Evolutionary conservation across 2,888 invertebrate species (phyloP).

Genomic region (Ormyrus pomaceus): DNA sequence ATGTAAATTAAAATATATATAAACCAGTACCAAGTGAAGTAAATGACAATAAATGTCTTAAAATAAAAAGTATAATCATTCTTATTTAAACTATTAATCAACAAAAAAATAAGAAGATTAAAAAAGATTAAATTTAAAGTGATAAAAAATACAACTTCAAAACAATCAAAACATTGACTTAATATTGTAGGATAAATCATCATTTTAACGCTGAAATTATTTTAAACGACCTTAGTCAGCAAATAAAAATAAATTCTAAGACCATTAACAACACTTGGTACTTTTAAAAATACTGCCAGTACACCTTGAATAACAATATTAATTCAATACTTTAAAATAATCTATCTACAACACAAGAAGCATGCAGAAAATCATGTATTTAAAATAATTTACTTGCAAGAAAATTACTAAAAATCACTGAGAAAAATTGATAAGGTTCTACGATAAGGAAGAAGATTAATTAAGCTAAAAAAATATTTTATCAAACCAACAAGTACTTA

Average conservation of each 20-base stretch:
- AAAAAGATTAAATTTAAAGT: neutral
- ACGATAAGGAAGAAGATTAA: neutral
- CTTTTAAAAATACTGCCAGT: conserved; percentile 39
- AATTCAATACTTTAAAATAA: conserved; percentile 52
- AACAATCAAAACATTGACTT: neutral
- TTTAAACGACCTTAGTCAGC: neutral
- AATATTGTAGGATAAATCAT: neutral
- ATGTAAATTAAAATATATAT: conserved; percentile 47
- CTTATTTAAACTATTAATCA: neutral
- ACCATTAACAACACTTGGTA: conserved; percentile 52
- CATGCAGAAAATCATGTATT: conserved; percentile 56
- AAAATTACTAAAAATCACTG: conserved; percentile 36
- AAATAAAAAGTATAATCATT: conserved; percentile 5
- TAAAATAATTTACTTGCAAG: conserved; percentile 49
- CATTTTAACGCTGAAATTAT: neutral
- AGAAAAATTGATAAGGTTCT: conserved; percentile 49
- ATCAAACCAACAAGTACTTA: neutral
- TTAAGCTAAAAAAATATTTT: neutral
- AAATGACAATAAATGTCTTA: conserved; percentile 26
- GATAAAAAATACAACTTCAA: neutral
- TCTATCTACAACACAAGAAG: conserved; percentile 59
- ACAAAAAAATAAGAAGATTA: neutral
- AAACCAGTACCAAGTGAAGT: conserved; percentile 50
- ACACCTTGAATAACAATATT: conserved; percentile 42
- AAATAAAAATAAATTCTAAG: no score